Base-by-base conservation (phyloP, 1,140 invertebrate species). In the Drosophila parvula region DNA sequence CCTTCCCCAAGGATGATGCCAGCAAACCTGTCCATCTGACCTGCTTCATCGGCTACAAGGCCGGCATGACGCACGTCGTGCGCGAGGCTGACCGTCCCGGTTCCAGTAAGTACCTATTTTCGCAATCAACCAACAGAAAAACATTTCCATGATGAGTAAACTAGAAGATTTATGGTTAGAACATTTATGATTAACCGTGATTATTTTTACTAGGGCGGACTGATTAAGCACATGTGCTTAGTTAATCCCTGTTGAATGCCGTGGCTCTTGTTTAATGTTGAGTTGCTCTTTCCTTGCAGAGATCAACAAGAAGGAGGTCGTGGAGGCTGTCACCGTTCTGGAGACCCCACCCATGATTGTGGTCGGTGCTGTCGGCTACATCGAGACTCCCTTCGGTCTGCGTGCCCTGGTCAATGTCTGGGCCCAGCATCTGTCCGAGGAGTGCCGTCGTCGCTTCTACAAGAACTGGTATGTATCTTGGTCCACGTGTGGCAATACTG, bases 241-340 rank as follows among this genome's bases (percentile, higher is more conserved):
- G 27, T 43, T 44, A 8, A 41, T 36, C 5, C 8, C 10, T 3
- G 22, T 18, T 14, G n/a, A 28, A 10, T 41, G 3, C 6, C 1
- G 6, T 44, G n/a, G 12, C 64, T 71, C 41, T 51, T 70, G 48
- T 45, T 56, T 79, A 70, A 80, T 48, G 1, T 6, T 3, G 0
- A 48, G 71, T 34, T 48, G 65, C 48, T 45, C 3, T 45, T 16
- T 4, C 50, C 79, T 75, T 79, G 50, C 92, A 98, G 98, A 99
- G 95, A 96, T 99, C 28, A 99, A 99, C 94, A 99, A 99, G 94
- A 99, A 99, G 93, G 99, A 99, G 94, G 98, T 99, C 77, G 98
- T 99, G 8, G 99, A 99, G 92, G 98, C 98, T 56, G 99, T 99
- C 1, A 99, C 99, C 40, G 97, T 99, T 91, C 93, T 99, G 73